Percentiles rank a stretch among this genome's conserved stretches.
Evolutionary conservation across 2,797 vertebrate genomes (phyloP).

Genomic region (Mus minutoides): DNA sequence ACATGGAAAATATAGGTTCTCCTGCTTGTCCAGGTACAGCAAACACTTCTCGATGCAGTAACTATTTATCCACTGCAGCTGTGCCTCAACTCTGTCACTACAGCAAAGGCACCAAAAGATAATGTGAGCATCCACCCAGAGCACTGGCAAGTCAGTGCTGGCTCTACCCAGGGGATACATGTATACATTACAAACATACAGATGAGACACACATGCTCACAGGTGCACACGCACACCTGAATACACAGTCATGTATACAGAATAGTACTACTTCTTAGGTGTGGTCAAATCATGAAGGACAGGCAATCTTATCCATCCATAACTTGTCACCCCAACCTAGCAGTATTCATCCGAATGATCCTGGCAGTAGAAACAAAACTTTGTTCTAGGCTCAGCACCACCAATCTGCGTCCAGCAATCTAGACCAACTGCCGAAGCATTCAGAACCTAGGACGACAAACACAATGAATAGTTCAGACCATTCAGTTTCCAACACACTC

Average conservation of each 20-base stretch:
- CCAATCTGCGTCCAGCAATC: background rate
- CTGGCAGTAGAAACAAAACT: background rate
- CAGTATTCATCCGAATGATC: background rate
- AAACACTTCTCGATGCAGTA: background rate
- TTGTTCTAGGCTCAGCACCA: background rate
- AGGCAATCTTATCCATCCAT: background rate
- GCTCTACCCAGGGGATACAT: background rate
- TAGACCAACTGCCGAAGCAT: background rate
- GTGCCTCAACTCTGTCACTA: background rate
- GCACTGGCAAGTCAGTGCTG: background rate
- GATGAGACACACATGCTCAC: background rate
- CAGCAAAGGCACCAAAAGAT: background rate
- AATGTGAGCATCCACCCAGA: background rate
- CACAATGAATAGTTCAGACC: background rate
- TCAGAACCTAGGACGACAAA: background rate
- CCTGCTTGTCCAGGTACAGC: background rate
- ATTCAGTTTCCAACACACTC: background rate
- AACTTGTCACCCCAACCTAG: background rate
- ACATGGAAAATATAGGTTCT: background rate
- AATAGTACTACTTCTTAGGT: background rate
- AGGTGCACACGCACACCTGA: background rate
- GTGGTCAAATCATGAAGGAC: background rate
- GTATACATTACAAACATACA: no score
- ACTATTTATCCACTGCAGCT: background rate
- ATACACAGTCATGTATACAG: rapidly evolving